Percentiles rank a stretch among this genome's conserved stretches.
Evolutionary conservation across 2,113 vertebrate genomes (phyloP).

Genomic region (Pterocles orientalis): DNA sequence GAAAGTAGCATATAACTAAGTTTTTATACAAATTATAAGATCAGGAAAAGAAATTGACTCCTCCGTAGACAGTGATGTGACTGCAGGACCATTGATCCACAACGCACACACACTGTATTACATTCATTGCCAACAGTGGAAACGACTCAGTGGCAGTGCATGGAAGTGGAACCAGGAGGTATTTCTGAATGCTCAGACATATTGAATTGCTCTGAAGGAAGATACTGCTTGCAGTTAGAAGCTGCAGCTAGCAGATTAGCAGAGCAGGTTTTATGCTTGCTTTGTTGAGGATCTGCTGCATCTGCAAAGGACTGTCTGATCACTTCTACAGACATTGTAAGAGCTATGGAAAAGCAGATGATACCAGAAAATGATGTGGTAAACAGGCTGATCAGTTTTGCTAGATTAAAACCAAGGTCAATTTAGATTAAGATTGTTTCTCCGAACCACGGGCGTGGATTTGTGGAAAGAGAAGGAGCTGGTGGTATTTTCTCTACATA

Average conservation of each 20-base stretch:
- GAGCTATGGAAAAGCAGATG: neutral
- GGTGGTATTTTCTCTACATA: neutral
- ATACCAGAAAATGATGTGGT: neutral
- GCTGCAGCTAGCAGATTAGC: neutral
- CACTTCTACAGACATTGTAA: neutral
- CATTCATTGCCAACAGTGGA: neutral
- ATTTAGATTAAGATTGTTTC: neutral
- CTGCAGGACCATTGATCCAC: neutral
- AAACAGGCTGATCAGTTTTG: neutral
- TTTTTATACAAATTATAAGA: neutral
- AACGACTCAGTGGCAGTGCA: accelerated
- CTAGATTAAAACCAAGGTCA: neutral
- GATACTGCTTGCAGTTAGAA: neutral
- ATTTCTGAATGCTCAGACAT: neutral
- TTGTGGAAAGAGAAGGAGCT: neutral
- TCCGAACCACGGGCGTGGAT: neutral
- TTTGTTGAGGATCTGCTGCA: neutral
- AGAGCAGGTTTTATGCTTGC: neutral
- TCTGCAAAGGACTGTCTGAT: neutral
- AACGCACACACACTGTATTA: neutral
- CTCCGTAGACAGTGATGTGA: neutral
- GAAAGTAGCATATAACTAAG: neutral
- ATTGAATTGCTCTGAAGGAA: neutral
- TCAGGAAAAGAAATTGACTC: neutral
- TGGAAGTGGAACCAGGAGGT: neutral